phyloP scores from a whole-genome alignment of 1,140 invertebrate species.

The Scaptodrosophila lebanonensis region DNA sequence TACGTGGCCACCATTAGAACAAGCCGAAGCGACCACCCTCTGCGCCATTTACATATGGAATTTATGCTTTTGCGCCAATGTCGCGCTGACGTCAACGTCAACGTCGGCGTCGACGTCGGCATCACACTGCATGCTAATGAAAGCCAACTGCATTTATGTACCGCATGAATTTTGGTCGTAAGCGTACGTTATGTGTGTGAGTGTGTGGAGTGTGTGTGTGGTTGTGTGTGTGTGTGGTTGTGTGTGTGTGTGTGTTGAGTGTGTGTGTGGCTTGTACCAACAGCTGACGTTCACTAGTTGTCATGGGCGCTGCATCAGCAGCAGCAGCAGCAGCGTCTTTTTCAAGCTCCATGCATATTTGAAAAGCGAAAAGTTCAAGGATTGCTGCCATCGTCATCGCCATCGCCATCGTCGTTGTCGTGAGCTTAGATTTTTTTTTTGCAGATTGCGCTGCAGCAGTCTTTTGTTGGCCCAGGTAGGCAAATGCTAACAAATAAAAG shows the following conservation, averaged over 20 bases:
- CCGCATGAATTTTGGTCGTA: too few relatives aligned
- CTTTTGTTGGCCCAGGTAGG: constrained; percentile 51
- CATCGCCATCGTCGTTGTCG: constrained; percentile 22
- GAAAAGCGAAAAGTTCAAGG: constrained; percentile 70
- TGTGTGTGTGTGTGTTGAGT: too few relatives aligned
- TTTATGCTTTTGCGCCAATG: constrained; percentile 65
- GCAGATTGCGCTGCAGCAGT: constrained; percentile 43
- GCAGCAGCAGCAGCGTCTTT: constrained; percentile 20
- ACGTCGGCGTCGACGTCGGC: background rate
- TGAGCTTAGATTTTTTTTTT: constrained; percentile 60
- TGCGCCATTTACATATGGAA: constrained; percentile 66
- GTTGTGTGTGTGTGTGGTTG: too few relatives aligned
- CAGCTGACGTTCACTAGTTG: constrained; percentile 17
- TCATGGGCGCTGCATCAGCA: constrained; percentile 5
- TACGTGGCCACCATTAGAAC: background rate
- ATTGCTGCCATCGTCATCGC: constrained; percentile 36
- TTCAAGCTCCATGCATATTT: constrained; percentile 55
- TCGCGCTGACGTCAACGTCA: constrained; percentile 2
- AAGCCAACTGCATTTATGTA: constrained; percentile 62
- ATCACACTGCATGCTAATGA: constrained; percentile 59
- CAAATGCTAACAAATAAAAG: constrained; percentile 31
- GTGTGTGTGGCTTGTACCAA: constrained; percentile 12
- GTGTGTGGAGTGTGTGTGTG: too few relatives aligned
- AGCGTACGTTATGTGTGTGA: too few relatives aligned
- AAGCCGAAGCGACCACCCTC: constrained; percentile 17